Conservation (phyloP, 2,888 invertebrate genomes). For the Lycophotia porphyrea region DNA sequence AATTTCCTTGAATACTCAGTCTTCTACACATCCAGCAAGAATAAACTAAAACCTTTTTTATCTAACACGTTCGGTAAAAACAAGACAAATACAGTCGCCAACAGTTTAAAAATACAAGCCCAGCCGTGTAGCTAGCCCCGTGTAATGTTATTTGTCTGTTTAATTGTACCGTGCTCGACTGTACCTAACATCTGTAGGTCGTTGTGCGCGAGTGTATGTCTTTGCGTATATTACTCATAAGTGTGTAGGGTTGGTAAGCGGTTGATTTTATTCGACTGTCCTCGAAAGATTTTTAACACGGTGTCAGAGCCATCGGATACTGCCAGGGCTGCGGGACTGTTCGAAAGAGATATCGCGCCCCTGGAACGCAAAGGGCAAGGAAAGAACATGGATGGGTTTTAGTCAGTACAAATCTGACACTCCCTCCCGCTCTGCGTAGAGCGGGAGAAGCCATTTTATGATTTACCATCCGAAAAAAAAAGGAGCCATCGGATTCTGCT, state of each 20-base stretch:
- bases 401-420: no score
- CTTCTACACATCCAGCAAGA: background rate
- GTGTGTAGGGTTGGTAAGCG: constrained; percentile 30
- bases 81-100: constrained; percentile 2
- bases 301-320: no score
- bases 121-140: background rate
- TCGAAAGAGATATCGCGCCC: no score
- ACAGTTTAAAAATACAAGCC: constrained; percentile 45
- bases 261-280: background rate
- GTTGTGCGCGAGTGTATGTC: constrained; percentile 34
- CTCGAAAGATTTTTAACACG: background rate
- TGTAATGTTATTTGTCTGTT: constrained; percentile 40
- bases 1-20: no score
- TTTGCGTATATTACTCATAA: constrained; percentile 44
- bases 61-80: background rate
- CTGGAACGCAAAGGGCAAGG: no score
- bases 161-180: constrained; percentile 44
- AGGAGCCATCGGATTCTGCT: no score
- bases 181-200: constrained; percentile 18
- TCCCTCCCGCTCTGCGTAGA: no score
- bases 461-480: no score
- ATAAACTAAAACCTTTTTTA: constrained; percentile 12
- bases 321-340: no score
- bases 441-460: no score
- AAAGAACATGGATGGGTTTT: no score